A percentile compares a stretch with the other conserved stretches of the same genome.
Evolutionary conservation across 1,140 invertebrate genomes (phyloP).

Genomic region (Acromyrmex echinatior): DNA sequence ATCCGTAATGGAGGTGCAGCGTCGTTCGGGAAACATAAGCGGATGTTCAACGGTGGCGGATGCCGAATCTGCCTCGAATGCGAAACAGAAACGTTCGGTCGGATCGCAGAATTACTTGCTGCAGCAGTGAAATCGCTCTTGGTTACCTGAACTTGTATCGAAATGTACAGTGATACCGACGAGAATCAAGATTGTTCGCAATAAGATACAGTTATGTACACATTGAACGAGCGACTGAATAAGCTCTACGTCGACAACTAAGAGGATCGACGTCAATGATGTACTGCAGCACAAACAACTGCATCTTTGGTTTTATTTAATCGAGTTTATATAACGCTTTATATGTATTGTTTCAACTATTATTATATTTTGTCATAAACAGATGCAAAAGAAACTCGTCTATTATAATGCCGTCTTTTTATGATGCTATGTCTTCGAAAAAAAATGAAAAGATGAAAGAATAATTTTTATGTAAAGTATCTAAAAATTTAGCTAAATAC

Average conservation of each 20-base stretch:
- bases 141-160: slow-evolving; percentile 34
- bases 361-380: background rate
- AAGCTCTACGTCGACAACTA: background rate
- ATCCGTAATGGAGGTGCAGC: slow-evolving; percentile 50
- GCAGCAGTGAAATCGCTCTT: slow-evolving; percentile 33
- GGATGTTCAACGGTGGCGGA: slow-evolving; percentile 29
- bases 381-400: background rate
- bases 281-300: background rate
- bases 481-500: too few relatives aligned
- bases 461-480: too few relatives aligned
- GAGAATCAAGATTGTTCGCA: slow-evolving; percentile 46
- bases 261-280: slow-evolving; percentile 32
- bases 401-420: background rate
- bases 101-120: slow-evolving; percentile 35
- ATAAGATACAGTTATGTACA: slow-evolving; percentile 30
- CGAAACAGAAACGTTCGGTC: slow-evolving; percentile 34
- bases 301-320: slow-evolving; percentile 14
- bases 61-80: slow-evolving; percentile 14
- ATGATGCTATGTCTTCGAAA: background rate
- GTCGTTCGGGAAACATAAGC: slow-evolving; percentile 53
- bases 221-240: slow-evolving; percentile 12
- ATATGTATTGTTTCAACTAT: background rate
- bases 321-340: background rate
- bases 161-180: background rate
- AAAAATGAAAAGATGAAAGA: background rate